These are phyloP conservation scores for Microctonus hyperodae DNA, from an alignment of 2,888 invertebrate species.

Conservation along the genomic window DNA sequence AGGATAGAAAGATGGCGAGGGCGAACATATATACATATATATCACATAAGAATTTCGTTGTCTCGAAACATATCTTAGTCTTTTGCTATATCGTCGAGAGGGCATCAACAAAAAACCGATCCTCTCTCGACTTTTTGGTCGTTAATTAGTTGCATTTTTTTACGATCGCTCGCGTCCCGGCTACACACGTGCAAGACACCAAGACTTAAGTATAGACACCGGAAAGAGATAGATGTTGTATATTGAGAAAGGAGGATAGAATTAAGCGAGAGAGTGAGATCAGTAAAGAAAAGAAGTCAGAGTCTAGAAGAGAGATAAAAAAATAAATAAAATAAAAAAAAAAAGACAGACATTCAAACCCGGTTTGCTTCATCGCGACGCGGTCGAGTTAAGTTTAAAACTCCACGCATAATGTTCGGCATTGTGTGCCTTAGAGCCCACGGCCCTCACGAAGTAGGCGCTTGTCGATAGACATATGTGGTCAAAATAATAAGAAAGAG, in stretches of 20 bases:
- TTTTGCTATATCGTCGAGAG: conserved; percentile 4
- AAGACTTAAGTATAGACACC: neutral
- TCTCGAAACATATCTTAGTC: conserved; percentile 8
- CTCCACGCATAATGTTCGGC: conserved; percentile 41
- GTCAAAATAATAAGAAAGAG: conserved; percentile 28
- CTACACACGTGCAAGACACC: conserved; percentile 37
- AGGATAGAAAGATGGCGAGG: neutral
- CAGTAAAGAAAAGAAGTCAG: conserved; percentile 16
- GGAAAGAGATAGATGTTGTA: conserved; percentile 25
- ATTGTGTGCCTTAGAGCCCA: conserved; percentile 32
- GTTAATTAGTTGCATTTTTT: conserved; percentile 53
- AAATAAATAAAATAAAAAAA: conserved; percentile 15
- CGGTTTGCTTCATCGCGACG: conserved; percentile 18
- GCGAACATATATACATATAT: neutral
- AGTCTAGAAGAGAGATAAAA: conserved; percentile 4
- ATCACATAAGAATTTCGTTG: conserved; percentile 11
- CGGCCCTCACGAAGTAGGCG: conserved; percentile 1
- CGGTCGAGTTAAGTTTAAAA: conserved; percentile 38
- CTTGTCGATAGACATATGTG: conserved; percentile 35
- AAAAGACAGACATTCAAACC: conserved; percentile 28
- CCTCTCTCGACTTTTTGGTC: conserved; percentile 45
- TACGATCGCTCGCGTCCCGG: conserved; percentile 40
- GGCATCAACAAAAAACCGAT: conserved; percentile 35
- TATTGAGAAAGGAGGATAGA: neutral
- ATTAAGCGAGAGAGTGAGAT: neutral